Evolutionary conservation across 64 coral and sea anemone genomes (phyloP).

Genomic region (Porites australiensis): DNA sequence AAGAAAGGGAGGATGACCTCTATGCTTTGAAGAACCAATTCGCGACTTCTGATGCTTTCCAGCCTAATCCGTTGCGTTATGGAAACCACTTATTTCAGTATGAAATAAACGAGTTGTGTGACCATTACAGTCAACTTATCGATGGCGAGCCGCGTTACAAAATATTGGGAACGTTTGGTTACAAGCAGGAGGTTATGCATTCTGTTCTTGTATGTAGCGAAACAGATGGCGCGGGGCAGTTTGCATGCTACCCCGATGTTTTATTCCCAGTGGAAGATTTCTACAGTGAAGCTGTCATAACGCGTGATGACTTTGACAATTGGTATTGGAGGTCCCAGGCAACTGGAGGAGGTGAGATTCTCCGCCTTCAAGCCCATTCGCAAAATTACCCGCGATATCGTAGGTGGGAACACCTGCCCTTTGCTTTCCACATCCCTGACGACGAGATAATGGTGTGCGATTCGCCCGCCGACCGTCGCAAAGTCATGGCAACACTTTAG

Average conservation of each 20-base stretch:
- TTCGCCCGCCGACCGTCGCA: no score
- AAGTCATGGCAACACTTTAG: no score
- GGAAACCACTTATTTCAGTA: background rate
- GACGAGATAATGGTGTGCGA: background rate
- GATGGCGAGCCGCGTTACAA: background rate
- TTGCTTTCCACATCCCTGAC: background rate
- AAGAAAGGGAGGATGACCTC: background rate
- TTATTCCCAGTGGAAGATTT: background rate
- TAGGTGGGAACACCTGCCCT: background rate
- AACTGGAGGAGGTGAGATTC: background rate
- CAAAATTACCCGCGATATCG: background rate
- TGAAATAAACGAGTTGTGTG: background rate
- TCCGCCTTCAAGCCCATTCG: no score
- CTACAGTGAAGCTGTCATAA: background rate
- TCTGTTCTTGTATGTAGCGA: constrained; percentile 20
- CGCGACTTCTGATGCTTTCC: background rate
- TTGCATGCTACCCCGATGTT: background rate
- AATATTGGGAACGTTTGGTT: constrained; percentile 7
- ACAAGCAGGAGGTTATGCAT: constrained; percentile 10
- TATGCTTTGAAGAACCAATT: background rate
- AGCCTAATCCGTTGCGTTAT: background rate
- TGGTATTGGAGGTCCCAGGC: constrained; percentile 3
- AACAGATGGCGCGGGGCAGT: background rate
- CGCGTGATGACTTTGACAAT: background rate
- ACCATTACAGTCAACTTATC: background rate